Base-by-base conservation (phyloP, 1,140 invertebrate species). In the Contarinia nasturtii region DNA sequence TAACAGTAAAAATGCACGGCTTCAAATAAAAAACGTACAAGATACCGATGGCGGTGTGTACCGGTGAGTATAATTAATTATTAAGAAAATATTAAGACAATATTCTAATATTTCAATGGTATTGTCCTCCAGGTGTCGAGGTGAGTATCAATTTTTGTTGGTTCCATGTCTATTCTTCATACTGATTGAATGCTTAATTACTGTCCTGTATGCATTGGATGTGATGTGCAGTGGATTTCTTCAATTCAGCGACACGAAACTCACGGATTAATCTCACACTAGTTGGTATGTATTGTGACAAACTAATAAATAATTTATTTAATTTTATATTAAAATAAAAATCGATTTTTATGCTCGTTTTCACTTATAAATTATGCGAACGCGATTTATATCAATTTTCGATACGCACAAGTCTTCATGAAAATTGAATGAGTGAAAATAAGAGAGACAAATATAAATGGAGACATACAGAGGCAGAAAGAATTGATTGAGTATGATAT, bases 211-310 rank as follows among this genome's bases (percentile, higher is more conserved):
- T n/a, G n/a, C n/a, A n/a, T n/a, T n/a, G n/a, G n/a, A n/a, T n/a
- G n/a, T n/a, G n/a, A 53, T 90, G 86, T 59, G 69, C 86, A 49
- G 81, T 90, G 21, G 87, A 91, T 64, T 90, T 86, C 55, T 71
- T 80, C 38, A 78, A 87, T 57, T 82, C 82, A 1, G 86, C 86
- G 2, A 90, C 86, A 1, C 74, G 77, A 51, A 90, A 90, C 62
- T 85, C 78, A 55, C 72, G 74, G 53, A 79, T 89, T 52, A 89
- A 88, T 62, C 69, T 90, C 45, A 86, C 82, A 48, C 74, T 91
- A 57, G 76, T 90, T 54, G 85, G 87, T 90, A 67, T 76, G 76
- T 66, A 33, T n/a, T 37, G n/a, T n/a, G n/a, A n/a, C n/a, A n/a
- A n/a, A n/a, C 47, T 10, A 21, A 46, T 10, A 36, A 36, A 36